Base-by-base conservation (phyloP, 2,797 vertebrate genomes). In the Acrossocheilus fasciatus region DNA sequence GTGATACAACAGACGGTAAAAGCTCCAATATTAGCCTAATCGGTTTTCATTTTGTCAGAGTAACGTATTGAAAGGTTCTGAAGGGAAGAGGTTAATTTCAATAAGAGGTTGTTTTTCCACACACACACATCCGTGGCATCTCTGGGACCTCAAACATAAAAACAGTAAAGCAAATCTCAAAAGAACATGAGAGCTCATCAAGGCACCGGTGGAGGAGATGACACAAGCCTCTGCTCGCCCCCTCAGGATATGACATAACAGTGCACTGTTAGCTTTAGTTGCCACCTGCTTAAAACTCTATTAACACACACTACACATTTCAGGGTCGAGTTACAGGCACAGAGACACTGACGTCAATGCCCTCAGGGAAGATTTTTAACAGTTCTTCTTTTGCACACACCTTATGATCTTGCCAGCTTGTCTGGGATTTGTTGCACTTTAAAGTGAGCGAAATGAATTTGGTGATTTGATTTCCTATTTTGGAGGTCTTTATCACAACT, bases 131-230 rank as follows among this genome's bases (percentile, higher is more conserved):
- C 47, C 3, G 6, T 39, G 12, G 1, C 4, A 0, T 26, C 34
- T 72, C 12, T 72, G 47, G 0, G 34, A 57, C 14, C 47, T 26
- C 66, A 36, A 70, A 41, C 66, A 70, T 70, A 70, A 69, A 66
- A 82, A 41, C 45, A 18, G 77, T 80, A 66, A 30, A 30, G 41
- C 59, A 39, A 39, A 20, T 17, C 43, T 41, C 45, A 70, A 70
- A 64, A 69, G 34, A 36, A 39, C 47, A 82, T 75, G 83, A 86
- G 86, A 84, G 79, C 39, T 84, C 87, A 80, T 85, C 74, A 64
- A 52, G 59, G 26, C 50, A 41, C 26, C 2, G 8, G 34, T 75
- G 75, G 15, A 34, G 70, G 80, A 85, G 76, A 83, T 57, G 36
- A 62, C 41, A 68, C 82, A 84, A 62, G 59, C 7, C 50, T 76